Base-by-base conservation (phyloP, 2,797 vertebrate genomes). In the Triplophysa bombifrons region DNA sequence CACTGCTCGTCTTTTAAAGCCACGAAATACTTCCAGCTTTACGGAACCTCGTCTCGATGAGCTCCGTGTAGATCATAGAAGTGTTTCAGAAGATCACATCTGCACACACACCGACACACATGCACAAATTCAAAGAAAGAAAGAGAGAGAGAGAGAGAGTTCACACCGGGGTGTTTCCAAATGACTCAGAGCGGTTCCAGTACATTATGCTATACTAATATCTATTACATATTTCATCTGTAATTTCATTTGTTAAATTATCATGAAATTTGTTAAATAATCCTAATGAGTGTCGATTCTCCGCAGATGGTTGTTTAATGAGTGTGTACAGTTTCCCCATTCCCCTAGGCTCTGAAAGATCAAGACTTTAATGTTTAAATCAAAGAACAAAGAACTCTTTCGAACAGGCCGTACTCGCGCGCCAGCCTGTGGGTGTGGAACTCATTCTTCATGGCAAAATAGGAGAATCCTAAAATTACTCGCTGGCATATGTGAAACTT, bases 281-380 rank as follows among this genome's bases (percentile, higher is more conserved):
- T 69, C 56, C 22, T 82, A 82, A 82, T 73, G 71, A 70, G 27
- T 46, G 55, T 7, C 58, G 17, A 74, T 79, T 64, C n/a, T 50
- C n/a, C 66, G 72, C 34, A 74, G 72, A 74, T 79, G 72, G 72
- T 60, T 46, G 60, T 74, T 75, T 78, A 83, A 78, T 79, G 72
- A 82, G 77, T 58, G 70, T 30, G 56, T 75, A 68, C 60, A 70
- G 38, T 60, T 53, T 80, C 38, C 64, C 44, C 76, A 53, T 83
- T 50, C 65, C 66, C 72, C 61, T n/a, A 71, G 72, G 78, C 72
- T 67, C 77, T 34, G 20, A 70, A 20, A 74, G 76, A 83, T 83
- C 74, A 83, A 80, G 50, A 72, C 77, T 67, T 67, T 76, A 83
- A 72, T 80, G 72, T 83, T 71, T 76, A 72, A 58, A 83, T 83